Evolutionary conservation across 2,888 invertebrate genomes (phyloP).

Genomic region (Scotopteryx bipunctaria): DNA sequence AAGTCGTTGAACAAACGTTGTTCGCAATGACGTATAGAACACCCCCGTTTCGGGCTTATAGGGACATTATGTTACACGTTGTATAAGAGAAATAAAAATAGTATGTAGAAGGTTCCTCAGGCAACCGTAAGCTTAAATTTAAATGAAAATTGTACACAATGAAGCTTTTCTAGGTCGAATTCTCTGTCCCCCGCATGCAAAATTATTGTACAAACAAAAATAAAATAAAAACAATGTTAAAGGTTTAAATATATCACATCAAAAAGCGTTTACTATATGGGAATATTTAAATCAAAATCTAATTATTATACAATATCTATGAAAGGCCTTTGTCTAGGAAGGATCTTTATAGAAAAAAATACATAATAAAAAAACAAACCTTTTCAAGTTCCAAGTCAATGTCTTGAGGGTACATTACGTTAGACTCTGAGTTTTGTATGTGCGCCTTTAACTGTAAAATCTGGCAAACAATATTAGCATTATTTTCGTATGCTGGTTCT

Average conservation of each 20-base stretch:
- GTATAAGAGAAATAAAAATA: background rate
- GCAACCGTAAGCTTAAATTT: constrained; percentile 50
- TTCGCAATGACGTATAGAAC: too few relatives aligned
- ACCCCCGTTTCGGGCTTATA: too few relatives aligned
- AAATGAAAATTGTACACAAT: constrained; percentile 15
- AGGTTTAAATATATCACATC: background rate
- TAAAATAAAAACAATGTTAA: constrained; percentile 23
- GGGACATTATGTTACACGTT: too few relatives aligned
- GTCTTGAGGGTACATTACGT: constrained; percentile 81
- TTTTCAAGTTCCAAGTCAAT: constrained; percentile 78
- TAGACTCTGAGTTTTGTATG: constrained; percentile 73
- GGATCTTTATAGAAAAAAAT: too few relatives aligned
- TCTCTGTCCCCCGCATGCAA: constrained; percentile 60
- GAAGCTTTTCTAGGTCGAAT: constrained; percentile 20
- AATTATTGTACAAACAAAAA: constrained; percentile 42
- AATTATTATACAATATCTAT: too few relatives aligned
- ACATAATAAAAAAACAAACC: constrained; percentile 68
- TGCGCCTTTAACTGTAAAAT: constrained; percentile 80
- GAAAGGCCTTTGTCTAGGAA: too few relatives aligned
- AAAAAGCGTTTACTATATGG: background rate
- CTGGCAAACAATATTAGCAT: background rate
- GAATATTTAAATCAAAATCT: background rate
- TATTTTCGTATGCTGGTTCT: background rate
- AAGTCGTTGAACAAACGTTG: too few relatives aligned
- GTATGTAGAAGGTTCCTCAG: constrained; percentile 34